These are phyloP conservation scores for Polypedilum pembai DNA, from an alignment of 1,140 invertebrate genomes.

Conservation along the genomic window DNA sequence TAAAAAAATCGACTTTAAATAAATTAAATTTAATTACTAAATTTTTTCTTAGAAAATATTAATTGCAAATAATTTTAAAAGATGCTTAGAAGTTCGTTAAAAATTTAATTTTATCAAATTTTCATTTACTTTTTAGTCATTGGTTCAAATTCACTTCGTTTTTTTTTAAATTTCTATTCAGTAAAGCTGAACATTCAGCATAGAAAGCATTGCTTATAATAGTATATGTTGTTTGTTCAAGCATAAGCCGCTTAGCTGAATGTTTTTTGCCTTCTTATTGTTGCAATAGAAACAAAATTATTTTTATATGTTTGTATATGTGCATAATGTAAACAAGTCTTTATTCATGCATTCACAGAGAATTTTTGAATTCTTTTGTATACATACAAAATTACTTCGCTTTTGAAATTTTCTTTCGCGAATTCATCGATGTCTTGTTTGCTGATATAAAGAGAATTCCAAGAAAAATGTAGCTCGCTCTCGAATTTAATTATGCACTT, in stretches of 20 bases:
- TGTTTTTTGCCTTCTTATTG: too few relatives aligned
- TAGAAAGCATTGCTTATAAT: not conserved
- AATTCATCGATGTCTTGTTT: not conserved
- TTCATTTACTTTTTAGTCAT: too few relatives aligned
- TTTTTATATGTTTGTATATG: not conserved
- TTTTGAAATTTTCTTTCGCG: not conserved
- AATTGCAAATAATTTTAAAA: too few relatives aligned
- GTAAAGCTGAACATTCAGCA: not conserved
- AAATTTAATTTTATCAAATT: too few relatives aligned
- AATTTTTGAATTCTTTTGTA: not conserved
- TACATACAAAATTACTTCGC: not conserved
- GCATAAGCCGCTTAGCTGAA: too few relatives aligned
- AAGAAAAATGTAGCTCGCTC: not conserved
- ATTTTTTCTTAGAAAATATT: too few relatives aligned
- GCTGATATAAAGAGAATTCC: conserved; percentile 10
- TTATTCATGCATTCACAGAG: not conserved
- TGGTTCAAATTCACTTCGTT: too few relatives aligned
- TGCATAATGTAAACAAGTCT: not conserved
- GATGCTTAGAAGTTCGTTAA: too few relatives aligned
- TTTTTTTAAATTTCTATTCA: too few relatives aligned
- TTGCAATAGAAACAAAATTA: too few relatives aligned
- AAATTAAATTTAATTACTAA: too few relatives aligned
- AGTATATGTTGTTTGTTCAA: not conserved
- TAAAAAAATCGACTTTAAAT: too few relatives aligned
- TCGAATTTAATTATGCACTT: conserved; percentile 3